Evolutionary conservation across 2,797 vertebrate species (phyloP).

Genomic region (Spheniscus humboldti): DNA sequence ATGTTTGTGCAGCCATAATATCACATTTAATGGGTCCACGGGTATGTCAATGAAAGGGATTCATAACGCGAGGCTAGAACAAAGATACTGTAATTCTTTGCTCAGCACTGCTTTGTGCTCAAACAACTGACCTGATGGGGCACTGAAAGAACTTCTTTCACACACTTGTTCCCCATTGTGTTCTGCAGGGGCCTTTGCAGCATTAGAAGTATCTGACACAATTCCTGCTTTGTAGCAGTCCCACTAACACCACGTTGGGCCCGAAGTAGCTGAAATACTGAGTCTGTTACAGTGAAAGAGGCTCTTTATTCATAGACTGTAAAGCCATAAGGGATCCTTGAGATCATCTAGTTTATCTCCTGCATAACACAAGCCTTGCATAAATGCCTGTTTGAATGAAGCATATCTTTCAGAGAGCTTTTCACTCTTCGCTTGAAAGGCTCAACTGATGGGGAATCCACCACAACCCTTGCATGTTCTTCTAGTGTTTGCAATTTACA

Average conservation of each 20-base stretch:
- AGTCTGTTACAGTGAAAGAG: constrained; percentile 36
- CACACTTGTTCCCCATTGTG: constrained; percentile 29
- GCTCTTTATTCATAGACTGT: constrained; percentile 21
- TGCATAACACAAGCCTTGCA: constrained; percentile 3
- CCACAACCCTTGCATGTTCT: neutral
- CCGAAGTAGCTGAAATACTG: neutral
- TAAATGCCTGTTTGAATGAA: constrained; percentile 2
- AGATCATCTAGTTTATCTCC: constrained; percentile 41
- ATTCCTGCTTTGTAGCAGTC: constrained; percentile 54
- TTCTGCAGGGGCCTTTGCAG: constrained; percentile 1
- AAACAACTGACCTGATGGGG: constrained; percentile 28
- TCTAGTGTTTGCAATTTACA: neutral
- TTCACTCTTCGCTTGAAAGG: neutral
- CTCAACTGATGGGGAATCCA: neutral
- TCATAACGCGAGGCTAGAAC: neutral
- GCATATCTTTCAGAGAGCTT: neutral
- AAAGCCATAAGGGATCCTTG: constrained; percentile 38
- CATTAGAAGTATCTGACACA: constrained; percentile 28
- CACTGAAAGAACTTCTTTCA: constrained; percentile 57
- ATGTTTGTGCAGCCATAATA: neutral
- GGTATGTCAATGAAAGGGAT: neutral
- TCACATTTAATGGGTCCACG: neutral
- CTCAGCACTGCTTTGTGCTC: constrained; percentile 16
- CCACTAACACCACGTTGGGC: neutral
- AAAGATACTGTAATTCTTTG: constrained; percentile 25